Base-by-base conservation (phyloP, 1,140 invertebrate species). In the Drosophila erecta region DNA sequence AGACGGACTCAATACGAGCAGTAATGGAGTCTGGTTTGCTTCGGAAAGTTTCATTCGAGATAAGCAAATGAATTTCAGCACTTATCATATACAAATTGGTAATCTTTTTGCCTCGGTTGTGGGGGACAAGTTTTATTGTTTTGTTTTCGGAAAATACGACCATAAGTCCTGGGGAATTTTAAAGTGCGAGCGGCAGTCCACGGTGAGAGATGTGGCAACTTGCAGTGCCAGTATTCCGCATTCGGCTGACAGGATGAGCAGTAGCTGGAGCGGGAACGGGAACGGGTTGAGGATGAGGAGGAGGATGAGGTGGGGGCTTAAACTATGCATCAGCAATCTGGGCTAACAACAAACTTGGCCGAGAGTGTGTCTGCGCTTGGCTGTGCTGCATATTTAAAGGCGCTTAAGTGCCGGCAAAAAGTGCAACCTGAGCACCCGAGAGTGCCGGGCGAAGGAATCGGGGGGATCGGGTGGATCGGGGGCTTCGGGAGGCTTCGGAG, bases 331-430 rank as follows among this genome's bases (percentile, higher is more conserved):
- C 64, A 70, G 64, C 69, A 73, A 74, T 75, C 72, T 57, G 50
- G 54, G 59, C 72, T 65, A 55, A 75, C 59, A 65, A 65, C 69
- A 76, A 67, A 86, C 55, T 83, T 79, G 81, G 60, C 40, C 43
- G 24, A 46, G 67, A 61, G 55, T 58, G 53, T 43, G 46, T 30
- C 46, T 69, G 43, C 67, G 57, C 74, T 78, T 60, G 77, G 61
- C 60, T 61, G 65, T 77, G 75, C 59, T 86, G 83, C 84, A 87
- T 87, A 89, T 83, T 89, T 87, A 83, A 87, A 83, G 84, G 79
- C 83, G 83, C 65, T 69, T 87, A 87, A 87, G 83, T 83, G 83
- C 83, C 71, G 69, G 58, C 65, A 83, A 87, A 83, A 79, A 87
- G 79, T 83, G 79, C 71, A 76, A 73, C 67, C 53, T 70, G 59